A percentile compares a stretch with the other conserved stretches of the same genome.
Evolutionary conservation across 2,113 vertebrate species (phyloP).

Genomic region (Cryptoleucopteryx plumbea): DNA sequence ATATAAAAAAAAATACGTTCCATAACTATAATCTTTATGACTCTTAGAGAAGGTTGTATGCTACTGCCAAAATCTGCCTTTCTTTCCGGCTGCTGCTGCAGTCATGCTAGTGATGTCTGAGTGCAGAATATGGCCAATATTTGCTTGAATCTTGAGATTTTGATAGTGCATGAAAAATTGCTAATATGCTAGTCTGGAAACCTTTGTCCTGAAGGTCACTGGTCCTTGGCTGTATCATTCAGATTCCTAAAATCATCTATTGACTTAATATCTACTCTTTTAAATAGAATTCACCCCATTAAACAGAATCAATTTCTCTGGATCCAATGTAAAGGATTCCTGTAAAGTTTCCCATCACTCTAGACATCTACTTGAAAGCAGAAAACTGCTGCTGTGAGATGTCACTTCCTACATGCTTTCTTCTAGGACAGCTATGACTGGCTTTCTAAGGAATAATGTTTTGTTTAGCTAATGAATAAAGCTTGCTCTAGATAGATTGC

Average conservation of each 20-base stretch:
- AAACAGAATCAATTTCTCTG: background rate
- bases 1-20: background rate
- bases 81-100: background rate
- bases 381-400: background rate
- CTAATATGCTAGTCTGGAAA: background rate
- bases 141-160: background rate
- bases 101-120: background rate
- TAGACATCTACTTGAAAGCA: background rate
- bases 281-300: background rate
- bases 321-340: background rate
- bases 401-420: background rate
- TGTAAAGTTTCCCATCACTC: background rate
- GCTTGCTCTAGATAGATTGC: background rate
- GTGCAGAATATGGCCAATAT: background rate
- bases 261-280: background rate
- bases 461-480: background rate
- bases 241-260: background rate
- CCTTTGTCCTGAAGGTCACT: background rate
- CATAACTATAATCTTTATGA: background rate
- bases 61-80: background rate
- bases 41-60: accelerated
- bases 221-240: background rate
- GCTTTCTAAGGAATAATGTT: background rate
- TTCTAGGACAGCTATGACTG: background rate
- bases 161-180: background rate